A percentile compares a stretch with the other conserved stretches of the same genome.
Conservation (phyloP, 35 echinoderm and acorn worm species). For the Hemicentrotus pulcherrimus region DNA sequence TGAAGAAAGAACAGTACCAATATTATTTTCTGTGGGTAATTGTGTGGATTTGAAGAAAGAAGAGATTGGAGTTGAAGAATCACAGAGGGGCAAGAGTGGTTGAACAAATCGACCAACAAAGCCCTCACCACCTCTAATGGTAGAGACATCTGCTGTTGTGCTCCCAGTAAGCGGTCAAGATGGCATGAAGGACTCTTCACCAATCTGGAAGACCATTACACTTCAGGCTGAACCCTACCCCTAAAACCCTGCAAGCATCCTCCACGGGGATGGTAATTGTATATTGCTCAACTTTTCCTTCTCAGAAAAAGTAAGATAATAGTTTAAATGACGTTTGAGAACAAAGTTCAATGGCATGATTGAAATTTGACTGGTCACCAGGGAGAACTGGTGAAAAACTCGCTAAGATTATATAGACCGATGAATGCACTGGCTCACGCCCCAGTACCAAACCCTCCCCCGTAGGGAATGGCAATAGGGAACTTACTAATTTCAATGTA, state of each 20-base stretch:
- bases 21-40: too few species aligned
- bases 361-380: neutral
- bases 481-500: neutral
- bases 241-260: neutral
- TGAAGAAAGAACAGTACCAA: too few species aligned
- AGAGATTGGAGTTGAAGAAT: neutral
- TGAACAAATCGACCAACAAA: neutral
- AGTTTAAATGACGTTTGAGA: neutral
- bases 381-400: neutral
- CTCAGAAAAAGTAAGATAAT: neutral
- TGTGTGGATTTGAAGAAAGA: too few species aligned
- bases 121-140: neutral
- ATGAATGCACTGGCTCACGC: neutral
- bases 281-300: neutral
- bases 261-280: neutral
- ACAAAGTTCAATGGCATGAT: conserved; percentile 13
- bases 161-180: neutral
- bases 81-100: neutral
- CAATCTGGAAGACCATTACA: neutral
- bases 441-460: neutral
- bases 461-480: neutral
- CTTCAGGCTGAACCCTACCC: neutral
- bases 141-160: neutral
- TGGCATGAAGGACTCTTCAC: neutral
- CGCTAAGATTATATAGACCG: neutral